Conservation (phyloP, 1,140 invertebrate genomes). For the Eumaeus atala region DNA sequence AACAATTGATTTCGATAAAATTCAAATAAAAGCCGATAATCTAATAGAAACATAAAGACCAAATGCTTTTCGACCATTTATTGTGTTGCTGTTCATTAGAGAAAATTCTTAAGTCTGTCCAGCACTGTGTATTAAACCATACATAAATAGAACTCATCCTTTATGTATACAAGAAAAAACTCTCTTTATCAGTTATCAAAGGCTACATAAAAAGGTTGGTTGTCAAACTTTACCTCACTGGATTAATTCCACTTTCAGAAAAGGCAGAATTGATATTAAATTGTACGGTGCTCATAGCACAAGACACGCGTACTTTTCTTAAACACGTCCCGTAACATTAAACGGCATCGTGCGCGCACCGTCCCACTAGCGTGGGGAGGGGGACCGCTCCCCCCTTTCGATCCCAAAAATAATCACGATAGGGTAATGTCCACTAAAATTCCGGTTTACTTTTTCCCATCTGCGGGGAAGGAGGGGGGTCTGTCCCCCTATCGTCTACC, state of each 20-base stretch:
- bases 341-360: no score
- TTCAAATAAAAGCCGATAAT: constrained; percentile 4
- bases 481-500: no score
- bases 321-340: no score
- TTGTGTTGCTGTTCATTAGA: constrained; percentile 17
- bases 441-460: no score
- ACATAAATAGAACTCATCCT: constrained; percentile 12
- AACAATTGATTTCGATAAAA: not conserved
- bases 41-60: constrained; percentile 22
- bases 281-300: constrained; percentile 30
- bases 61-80: constrained; percentile 16
- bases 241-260: constrained; percentile 26
- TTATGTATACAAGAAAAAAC: not conserved
- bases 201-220: constrained; percentile 25
- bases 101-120: constrained; percentile 19
- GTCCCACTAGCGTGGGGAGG: no score
- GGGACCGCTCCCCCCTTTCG: no score
- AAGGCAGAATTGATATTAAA: constrained; percentile 27
- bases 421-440: no score
- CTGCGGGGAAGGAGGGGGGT: no score
- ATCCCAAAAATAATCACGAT: no score
- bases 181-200: constrained; percentile 16
- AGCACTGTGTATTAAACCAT: constrained; percentile 13
- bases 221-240: constrained; percentile 32
- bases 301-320: constrained; percentile 31